Evolutionary conservation across 2,888 invertebrate genomes (phyloP).

Genomic region (Drosophila picticornis): DNA sequence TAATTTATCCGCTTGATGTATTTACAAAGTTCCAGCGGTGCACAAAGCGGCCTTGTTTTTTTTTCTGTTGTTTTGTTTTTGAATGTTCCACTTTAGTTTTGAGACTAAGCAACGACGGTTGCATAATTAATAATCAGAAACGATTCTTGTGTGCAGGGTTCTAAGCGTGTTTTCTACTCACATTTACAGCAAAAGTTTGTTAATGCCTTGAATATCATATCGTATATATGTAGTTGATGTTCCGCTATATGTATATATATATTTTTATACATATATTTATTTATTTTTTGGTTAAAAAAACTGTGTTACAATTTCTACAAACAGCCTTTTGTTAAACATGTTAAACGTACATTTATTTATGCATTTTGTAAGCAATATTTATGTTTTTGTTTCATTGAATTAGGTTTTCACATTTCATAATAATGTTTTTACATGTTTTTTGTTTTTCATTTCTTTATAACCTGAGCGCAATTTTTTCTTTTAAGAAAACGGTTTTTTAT

Average conservation of each 20-base stretch:
- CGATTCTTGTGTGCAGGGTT: conserved; percentile 18
- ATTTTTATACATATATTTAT: background rate
- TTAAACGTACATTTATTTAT: conserved; percentile 66
- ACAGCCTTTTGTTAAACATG: conserved; percentile 84
- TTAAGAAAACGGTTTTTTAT: conserved; percentile 44
- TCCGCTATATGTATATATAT: conserved; percentile 9
- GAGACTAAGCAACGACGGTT: conserved; percentile 51
- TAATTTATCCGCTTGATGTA: conserved; percentile 41
- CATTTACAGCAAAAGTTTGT: conserved; percentile 58
- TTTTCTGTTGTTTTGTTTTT: fast-evolving
- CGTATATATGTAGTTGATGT: conserved; percentile 23
- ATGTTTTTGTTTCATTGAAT: conserved; percentile 15
- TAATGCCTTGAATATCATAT: conserved; percentile 30
- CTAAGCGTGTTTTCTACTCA: conserved; percentile 40
- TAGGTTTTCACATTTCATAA: conserved; percentile 35
- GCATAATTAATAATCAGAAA: conserved; percentile 23
- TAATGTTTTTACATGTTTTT: conserved; percentile 33
- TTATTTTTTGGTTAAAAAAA: conserved; percentile 57
- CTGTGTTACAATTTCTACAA: conserved; percentile 83
- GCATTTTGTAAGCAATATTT: conserved; percentile 37
- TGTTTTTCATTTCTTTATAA: conserved; percentile 61
- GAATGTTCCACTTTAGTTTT: conserved; percentile 6
- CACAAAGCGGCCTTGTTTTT: conserved; percentile 13
- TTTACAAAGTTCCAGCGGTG: conserved; percentile 61
- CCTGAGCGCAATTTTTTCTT: conserved; percentile 79